These are phyloP conservation scores for Heteromurus nitidus DNA, from an alignment of 2,888 invertebrate genomes.

Conservation along the genomic window DNA sequence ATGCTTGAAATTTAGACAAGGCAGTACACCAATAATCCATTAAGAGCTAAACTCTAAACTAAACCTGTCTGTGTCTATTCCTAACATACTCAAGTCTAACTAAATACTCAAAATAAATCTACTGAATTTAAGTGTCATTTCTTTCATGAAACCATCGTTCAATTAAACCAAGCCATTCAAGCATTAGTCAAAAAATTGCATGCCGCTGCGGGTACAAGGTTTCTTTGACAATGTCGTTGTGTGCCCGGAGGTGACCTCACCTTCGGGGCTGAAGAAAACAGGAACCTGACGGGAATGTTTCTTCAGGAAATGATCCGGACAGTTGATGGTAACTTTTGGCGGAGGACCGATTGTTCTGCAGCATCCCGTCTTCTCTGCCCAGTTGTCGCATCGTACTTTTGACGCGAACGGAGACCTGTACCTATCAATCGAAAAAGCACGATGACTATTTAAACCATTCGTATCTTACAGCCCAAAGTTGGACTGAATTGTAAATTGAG, in stretches of 20 bases:
- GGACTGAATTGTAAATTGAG: no score
- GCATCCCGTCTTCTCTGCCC: slow-evolving; percentile 57
- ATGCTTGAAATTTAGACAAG: no score
- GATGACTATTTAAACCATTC: no score
- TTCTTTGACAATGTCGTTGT: slow-evolving; percentile 30
- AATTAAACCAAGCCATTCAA: no score
- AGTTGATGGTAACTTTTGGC: slow-evolving; percentile 27
- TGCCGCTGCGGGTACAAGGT: no score
- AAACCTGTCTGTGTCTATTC: not conserved
- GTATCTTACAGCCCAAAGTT: not conserved
- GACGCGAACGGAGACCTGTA: slow-evolving; percentile 53
- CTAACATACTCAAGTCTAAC: not conserved
- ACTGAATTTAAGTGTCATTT: no score
- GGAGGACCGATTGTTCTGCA: slow-evolving; percentile 62
- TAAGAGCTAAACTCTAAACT: no score
- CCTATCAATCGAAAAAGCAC: slow-evolving; percentile 19
- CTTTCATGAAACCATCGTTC: no score
- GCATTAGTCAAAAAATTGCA: no score
- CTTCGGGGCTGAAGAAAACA: slow-evolving; percentile 47
- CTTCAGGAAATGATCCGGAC: slow-evolving; percentile 44
- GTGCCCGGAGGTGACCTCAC: slow-evolving; percentile 18
- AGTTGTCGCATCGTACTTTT: slow-evolving; percentile 60
- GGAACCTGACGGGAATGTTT: slow-evolving; percentile 59
- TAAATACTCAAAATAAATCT: no score
- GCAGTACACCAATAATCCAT: no score